Evolutionary conservation across 2,113 vertebrate species (phyloP).

Genomic region (Pangasianodon hypophthalmus): DNA sequence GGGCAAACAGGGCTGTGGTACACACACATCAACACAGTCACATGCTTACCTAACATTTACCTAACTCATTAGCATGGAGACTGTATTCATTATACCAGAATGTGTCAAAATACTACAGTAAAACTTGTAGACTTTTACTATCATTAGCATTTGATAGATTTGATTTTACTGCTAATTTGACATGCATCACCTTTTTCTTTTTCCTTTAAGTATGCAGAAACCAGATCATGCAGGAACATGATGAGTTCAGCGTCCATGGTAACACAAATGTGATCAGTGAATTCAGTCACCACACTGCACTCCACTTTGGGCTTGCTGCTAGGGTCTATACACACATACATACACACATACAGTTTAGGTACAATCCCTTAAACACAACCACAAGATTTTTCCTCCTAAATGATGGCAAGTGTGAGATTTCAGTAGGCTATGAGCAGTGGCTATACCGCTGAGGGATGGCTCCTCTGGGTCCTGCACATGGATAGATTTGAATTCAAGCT

Average conservation of each 20-base stretch:
- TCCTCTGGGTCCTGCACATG: constrained; percentile 95
- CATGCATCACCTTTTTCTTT: constrained; percentile 90
- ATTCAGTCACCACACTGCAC: constrained; percentile 98
- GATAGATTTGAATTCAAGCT: constrained; percentile 96
- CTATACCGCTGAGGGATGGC: constrained; percentile 85
- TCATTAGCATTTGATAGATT: neutral
- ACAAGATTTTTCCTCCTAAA: neutral
- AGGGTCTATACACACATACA: constrained; percentile 75
- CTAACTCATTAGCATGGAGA: neutral
- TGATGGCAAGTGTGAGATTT: neutral
- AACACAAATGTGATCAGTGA: constrained; percentile 98
- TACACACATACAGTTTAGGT: neutral
- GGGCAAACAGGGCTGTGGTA: constrained; percentile 85
- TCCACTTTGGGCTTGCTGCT: constrained; percentile 93
- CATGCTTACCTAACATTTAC: neutral
- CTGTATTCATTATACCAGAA: neutral
- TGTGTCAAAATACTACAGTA: neutral
- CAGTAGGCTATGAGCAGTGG: neutral
- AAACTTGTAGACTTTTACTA: neutral
- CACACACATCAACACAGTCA: neutral
- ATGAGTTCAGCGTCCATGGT: constrained; percentile 99
- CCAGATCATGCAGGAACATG: constrained; percentile 97
- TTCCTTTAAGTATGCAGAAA: constrained; percentile 97
- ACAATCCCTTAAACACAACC: neutral
- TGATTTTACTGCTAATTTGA: neutral